Conservation (phyloP, 2,797 vertebrate species). For the Enteromius mattozi region DNA sequence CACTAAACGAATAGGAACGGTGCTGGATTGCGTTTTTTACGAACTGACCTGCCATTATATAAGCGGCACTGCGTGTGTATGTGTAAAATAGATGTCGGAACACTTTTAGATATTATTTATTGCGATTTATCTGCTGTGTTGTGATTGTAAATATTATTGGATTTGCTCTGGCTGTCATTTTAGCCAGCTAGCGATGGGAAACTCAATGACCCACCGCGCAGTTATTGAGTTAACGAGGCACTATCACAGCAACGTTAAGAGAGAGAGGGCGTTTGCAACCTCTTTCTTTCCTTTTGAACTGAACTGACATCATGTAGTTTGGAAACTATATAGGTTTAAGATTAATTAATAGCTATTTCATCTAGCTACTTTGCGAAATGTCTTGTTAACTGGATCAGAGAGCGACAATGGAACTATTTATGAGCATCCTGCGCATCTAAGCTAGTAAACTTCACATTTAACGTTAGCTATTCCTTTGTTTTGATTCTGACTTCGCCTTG, state of each 20-base stretch:
- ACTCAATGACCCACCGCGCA: slow-evolving; percentile 13
- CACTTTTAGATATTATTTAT: neutral
- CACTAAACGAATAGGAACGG: neutral
- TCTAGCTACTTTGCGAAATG: slow-evolving; percentile 46
- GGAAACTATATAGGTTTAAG: neutral
- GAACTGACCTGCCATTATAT: neutral
- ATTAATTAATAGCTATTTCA: neutral
- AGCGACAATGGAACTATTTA: slow-evolving; percentile 59
- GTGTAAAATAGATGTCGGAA: neutral
- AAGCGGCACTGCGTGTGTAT: neutral
- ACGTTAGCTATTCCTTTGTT: slow-evolving; percentile 6
- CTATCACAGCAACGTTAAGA: neutral
- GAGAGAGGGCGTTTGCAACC: slow-evolving; percentile 11
- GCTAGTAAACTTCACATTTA: neutral
- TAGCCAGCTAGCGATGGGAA: slow-evolving; percentile 27
- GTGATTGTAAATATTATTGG: neutral
- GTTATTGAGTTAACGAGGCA: slow-evolving; percentile 29
- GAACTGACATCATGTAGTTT: slow-evolving; percentile 54
- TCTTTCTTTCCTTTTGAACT: slow-evolving; percentile 1
- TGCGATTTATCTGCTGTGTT: neutral
- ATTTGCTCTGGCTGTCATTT: slow-evolving; percentile 16
- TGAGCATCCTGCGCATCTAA: neutral
- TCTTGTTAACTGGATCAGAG: slow-evolving; percentile 64
- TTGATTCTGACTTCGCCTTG: neutral
- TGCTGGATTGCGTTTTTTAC: neutral